Percentiles rank a stretch among this genome's conserved stretches.
Conservation (phyloP, 2,797 vertebrate genomes). For the Podargus strigoides region DNA sequence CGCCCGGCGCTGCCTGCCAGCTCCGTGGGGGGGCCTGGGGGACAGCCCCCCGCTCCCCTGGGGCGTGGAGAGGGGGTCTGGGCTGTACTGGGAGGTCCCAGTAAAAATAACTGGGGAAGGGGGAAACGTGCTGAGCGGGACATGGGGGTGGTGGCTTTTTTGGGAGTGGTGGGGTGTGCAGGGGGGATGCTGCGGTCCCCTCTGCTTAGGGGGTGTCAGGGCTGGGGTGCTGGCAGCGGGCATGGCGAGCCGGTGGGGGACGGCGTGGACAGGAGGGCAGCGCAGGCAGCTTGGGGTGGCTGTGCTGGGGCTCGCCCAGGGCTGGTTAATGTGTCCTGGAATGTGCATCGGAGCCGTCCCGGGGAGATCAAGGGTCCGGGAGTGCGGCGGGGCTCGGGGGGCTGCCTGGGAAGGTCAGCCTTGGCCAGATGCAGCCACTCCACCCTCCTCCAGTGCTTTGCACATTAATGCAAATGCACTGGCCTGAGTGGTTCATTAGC, state of each 20-base stretch:
- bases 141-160: fast-evolving
- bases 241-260: neutral
- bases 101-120: neutral
- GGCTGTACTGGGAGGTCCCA: neutral
- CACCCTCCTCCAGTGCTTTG: conserved; percentile 52
- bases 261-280: fast-evolving
- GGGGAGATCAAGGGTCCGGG: neutral
- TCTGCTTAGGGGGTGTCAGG: neutral
- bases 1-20: neutral
- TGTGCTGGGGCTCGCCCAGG: neutral
- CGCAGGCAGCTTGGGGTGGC: neutral
- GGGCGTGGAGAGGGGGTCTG: neutral
- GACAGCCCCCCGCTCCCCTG: neutral
- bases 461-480: conserved; percentile 72
- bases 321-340: conserved; percentile 45
- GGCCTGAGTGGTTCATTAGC: conserved; percentile 73
- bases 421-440: conserved; percentile 56
- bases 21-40: neutral
- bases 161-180: too few relatives aligned
- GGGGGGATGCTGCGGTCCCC: neutral
- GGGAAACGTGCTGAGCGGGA: fast-evolving
- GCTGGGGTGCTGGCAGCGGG: neutral
- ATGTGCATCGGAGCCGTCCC: neutral
- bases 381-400: neutral
- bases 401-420: conserved; percentile 19